Evolutionary conservation across 2,113 vertebrate species (phyloP), one percentile per base, ranked within the genome.

Genomic region (Holacanthus passer): DNA sequence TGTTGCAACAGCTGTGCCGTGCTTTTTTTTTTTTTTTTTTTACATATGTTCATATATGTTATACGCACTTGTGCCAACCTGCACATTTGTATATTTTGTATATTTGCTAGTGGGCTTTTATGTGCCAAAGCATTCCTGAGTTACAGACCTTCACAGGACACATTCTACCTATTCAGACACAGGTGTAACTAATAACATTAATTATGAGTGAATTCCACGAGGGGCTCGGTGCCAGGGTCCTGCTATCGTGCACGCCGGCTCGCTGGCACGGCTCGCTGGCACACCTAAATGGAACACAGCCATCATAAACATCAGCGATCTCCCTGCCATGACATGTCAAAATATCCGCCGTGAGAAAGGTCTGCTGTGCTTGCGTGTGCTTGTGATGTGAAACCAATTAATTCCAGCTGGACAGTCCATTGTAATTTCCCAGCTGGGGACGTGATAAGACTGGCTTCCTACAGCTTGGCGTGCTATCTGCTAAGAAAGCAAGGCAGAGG

Each of bases 391-490:
- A 83, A 71, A 64, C 47, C 73, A 83, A 63, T 77, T 78, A 27
- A 75, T 64, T 76, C 66, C 69, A 89, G 84, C 82, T 85, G 91
- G 87, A 82, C 39, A 7, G 62, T 55, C 71, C 53, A 60, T 75
- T 84, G 83, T 70, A 41, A 88, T 90, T 83, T 87, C 90, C 89
- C 80, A 88, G 89, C 83, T 91, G 88, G 10, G 24, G 47, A 63
- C 73, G 63, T 62, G 84, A 82, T 90, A 83, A 79, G 81, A 73
- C 65, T 74, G 37, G 37, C 20, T 41, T 64, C 22, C 37, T 43
- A 43, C 37, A 64, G 27, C n/a, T 64, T 64, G 59, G n/a, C 22
- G 37, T 27, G 62, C 14, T 2, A 17, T n/a, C n/a, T n/a, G 37
- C 32, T 24, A 17, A 19, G 43, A 45, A 45, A 45, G 6, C 37